Evolutionary conservation across 2,797 vertebrate species (phyloP), one percentile per base, ranked within the genome.

Genomic region (Catamblyrhynchus diadema): DNA sequence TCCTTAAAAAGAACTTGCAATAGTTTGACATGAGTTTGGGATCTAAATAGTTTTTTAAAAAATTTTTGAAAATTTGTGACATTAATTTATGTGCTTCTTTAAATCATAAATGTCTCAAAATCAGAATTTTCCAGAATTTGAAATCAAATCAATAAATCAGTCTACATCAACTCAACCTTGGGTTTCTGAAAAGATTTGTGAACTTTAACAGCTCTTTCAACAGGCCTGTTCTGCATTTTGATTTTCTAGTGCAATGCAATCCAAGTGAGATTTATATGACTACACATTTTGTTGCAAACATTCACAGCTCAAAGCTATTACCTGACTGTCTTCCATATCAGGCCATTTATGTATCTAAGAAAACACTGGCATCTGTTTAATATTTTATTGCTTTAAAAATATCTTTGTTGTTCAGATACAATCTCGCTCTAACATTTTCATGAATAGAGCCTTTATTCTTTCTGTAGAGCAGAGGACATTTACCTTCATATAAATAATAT

Each of bases 331-430:
- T 92, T 89, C 83, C 74, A 10, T 89, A 95, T 94, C 92, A 93
- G 71, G 67, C 35, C 84, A 87, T 95, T 94, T 95, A 82, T 73
- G 88, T 87, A 67, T 74, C 88, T 94, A 80, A 78, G 70, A 92
- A 94, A 94, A 94, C 89, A 93, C 72, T 90, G 89, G 84, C 90
- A 93, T 95, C 83, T 92, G 74, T 92, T 95, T 92, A 95, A 94
- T 97, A 92, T 87, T 95, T 92, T 81, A 95, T 89, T 95, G 86
- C 60, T 90, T 93, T 75, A 93, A 90, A 95, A 92, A 93, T 89
- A 87, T 91, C 92, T 94, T 85, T 95, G 67, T 90, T 95, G 85
- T 77, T 93, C 67, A 81, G 86, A 82, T 95, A 77, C 70, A 92
- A 85, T 93, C 71, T 92, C 0, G 0, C 67, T 72, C 32, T 53